A percentile compares a stretch with the other conserved stretches of the same genome.
Conservation (phyloP, 2,888 invertebrate genomes). For the Plebejus melissa region DNA sequence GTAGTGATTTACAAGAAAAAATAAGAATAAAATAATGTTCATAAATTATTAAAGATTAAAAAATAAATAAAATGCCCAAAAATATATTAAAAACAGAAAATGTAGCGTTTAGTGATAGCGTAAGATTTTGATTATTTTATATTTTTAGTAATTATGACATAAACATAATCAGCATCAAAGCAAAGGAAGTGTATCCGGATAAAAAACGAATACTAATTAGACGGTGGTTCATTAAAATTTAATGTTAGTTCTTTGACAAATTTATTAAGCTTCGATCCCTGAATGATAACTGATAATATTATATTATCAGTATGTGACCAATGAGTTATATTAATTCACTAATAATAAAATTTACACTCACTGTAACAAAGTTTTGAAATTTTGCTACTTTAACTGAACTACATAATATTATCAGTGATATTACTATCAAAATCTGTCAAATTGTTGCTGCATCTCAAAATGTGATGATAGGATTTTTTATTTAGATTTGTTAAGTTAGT, state of each 20-base stretch:
- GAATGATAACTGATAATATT: background rate
- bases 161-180: background rate
- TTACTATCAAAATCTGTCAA: background rate
- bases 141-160: constrained; percentile 3
- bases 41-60: too few relatives aligned
- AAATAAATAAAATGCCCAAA: background rate
- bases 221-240: background rate
- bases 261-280: background rate
- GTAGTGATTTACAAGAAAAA: background rate
- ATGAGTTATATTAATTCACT: background rate
- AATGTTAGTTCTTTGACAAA: background rate
- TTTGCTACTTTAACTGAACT: too few relatives aligned
- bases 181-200: constrained; percentile 11
- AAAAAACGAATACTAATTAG: background rate
- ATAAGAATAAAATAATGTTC: too few relatives aligned
- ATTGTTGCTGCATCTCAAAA: background rate
- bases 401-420: too few relatives aligned
- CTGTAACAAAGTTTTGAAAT: too few relatives aligned
- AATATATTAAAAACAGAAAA: background rate
- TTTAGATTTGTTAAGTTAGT: background rate
- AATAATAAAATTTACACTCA: too few relatives aligned
- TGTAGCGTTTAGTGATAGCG: background rate
- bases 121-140: background rate
- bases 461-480: background rate
- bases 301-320: background rate